Percentiles rank a stretch among this genome's conserved stretches.
phyloP scores from a whole-genome alignment of 2,888 invertebrate species.

The Rotaria macrura region DNA sequence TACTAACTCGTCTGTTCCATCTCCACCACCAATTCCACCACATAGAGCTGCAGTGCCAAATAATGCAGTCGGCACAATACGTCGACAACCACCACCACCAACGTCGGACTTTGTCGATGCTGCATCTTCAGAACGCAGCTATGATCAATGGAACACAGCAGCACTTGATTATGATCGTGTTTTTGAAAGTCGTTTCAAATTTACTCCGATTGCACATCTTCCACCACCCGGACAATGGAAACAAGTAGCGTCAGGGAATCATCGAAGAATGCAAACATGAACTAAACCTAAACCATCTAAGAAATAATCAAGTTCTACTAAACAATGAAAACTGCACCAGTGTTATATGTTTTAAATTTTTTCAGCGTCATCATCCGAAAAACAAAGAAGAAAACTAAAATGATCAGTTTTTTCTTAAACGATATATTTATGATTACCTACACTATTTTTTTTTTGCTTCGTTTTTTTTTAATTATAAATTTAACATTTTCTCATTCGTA shows the following conservation, averaged over 20 bases:
- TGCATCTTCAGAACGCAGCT: background rate
- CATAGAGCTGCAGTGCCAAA: background rate
- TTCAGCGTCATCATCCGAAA: too few species aligned
- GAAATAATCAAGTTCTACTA: background rate
- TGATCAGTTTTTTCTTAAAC: background rate
- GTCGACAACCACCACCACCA: background rate
- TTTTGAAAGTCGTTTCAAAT: background rate
- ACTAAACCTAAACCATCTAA: background rate
- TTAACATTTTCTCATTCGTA: background rate
- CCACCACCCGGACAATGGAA: background rate
- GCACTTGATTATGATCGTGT: background rate
- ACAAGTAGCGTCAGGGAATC: background rate
- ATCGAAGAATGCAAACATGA: background rate
- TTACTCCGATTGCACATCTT: background rate
- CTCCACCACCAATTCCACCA: background rate
- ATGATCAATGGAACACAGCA: background rate
- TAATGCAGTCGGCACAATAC: too few species aligned
- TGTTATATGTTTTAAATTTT: too few species aligned
- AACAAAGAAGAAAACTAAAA: background rate
- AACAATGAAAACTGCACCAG: too few species aligned
- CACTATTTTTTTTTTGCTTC: background rate
- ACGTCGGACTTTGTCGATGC: background rate
- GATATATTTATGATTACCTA: background rate
- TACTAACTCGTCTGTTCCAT: background rate
- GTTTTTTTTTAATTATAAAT: background rate